Base-by-base conservation (phyloP, 2,888 invertebrate genomes). In the Harpalus rufipes region DNA sequence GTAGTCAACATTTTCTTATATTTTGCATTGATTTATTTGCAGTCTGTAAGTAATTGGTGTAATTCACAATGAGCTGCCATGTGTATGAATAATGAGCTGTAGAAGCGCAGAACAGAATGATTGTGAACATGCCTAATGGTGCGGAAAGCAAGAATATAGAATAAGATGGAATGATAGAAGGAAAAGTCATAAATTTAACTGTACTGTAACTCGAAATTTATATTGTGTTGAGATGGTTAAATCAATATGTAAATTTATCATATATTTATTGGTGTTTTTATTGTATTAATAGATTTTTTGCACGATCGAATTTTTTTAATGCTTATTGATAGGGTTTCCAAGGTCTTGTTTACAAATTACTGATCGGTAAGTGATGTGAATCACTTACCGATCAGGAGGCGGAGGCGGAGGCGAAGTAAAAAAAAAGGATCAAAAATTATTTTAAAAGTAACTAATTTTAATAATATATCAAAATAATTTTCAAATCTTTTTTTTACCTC, bases 21-120 rank as follows among this genome's bases (percentile, higher is more conserved):
- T 41, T 74, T 74, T 74, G 72, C 72, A 18, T 14, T 78, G 78
- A 81, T 81, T 41, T 81, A 81, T 81, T 81, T 81, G 81, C 81
- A 65, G 16, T 65, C 12, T n/a, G 59, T 25, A 68, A 68, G 72
- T 72, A 82, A 83, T 74, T 83, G 58, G 58, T 41, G 41, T 83
- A 74, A 72, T 51, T 72, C 72, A 59, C 56, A 72, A 72, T 72
- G 68, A 72, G 58, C 82, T 82, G 65, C 56, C 56, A 51, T 51
- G 25, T 44, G 81, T 41, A 61, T 82, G 82, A 82, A 72, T 82
- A 82, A 82, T 82, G 68, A 56, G 8, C 72, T 7, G 18, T 81
- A 10, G 78, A 78, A 78, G 78, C 58, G 56, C 76, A 32, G 32
- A 32, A 51, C 10, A 51, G 44, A 51, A 10, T 51, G 44, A 51